A percentile compares a stretch with the other conserved stretches of the same genome.
Conservation (phyloP, 2,888 invertebrate genomes). For the Rugalucina vietnamica region DNA sequence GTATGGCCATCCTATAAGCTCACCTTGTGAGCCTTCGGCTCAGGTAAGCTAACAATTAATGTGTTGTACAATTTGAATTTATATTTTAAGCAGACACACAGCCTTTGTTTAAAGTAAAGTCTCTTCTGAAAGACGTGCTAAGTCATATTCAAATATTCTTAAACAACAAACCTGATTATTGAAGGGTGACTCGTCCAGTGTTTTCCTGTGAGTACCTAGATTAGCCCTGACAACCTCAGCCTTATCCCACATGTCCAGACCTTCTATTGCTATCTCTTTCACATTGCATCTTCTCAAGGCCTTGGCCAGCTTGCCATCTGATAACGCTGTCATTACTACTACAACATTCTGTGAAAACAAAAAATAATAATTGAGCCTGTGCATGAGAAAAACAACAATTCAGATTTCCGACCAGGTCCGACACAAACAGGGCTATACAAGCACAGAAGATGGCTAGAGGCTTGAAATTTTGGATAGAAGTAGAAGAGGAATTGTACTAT, state of each 20-base stretch:
- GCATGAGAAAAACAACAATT: no score
- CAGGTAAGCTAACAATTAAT: no score
- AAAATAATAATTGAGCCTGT: no score
- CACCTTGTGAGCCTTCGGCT: no score
- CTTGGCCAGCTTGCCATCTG: slow-evolving; percentile 72
- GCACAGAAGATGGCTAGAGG: no score
- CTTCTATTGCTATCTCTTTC: slow-evolving; percentile 69
- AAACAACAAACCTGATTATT: slow-evolving; percentile 85
- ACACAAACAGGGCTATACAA: no score
- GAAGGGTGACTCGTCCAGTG: slow-evolving; percentile 83
- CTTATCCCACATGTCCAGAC: slow-evolving; percentile 81
- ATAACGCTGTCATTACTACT: slow-evolving; percentile 78
- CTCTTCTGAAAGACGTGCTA: neutral
- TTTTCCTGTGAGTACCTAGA: slow-evolving; percentile 81
- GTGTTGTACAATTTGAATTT: neutral
- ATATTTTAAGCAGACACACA: neutral
- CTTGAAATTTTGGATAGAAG: no score
- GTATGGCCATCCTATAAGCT: no score
- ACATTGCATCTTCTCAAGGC: slow-evolving; percentile 68
- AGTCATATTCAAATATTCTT: neutral
- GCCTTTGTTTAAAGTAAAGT: neutral
- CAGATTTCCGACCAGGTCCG: no score
- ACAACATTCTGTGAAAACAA: slow-evolving; percentile 81
- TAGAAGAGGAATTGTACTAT: no score
- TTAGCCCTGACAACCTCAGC: slow-evolving; percentile 79